Base-by-base conservation (phyloP, 2,797 vertebrate species). In the Oreortyx pictus region DNA sequence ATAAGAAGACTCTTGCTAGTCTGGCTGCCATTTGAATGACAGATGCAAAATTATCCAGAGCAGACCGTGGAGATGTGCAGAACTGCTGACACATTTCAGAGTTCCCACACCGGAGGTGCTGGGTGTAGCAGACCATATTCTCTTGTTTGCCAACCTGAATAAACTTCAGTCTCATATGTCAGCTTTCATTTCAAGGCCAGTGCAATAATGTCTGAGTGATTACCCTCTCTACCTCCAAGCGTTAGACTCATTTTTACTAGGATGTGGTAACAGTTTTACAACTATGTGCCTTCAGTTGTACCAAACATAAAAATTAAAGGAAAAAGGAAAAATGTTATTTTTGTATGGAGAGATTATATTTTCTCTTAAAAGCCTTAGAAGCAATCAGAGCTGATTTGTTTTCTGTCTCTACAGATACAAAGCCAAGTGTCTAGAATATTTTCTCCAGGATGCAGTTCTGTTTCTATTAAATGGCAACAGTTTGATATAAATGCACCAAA, bases 381-480 rank as follows among this genome's bases (percentile, higher is more conserved):
- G 41, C 19, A 14, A 67, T 56, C 29, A 71, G 37, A 71, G 46
- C 7, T 72, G 24, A 72, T 73, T 66, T 29, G 23, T 41, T 90
- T 90, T 88, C 22, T 20, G 62, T 35, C 86, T 89, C 86, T 88
- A 56, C 79, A 99, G 99, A 97, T 98, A 95, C 80, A 94, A 3
- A 92, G 94, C 70, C 98, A 98, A 65, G 83, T 97, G 86, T 91
- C 88, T 82, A 97, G 98, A 22, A 96, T 98, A 86, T 35, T 56
- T 8, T 98, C 98, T 57, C 97, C 98, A 1, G 96, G 98, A 91
- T 99, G 98, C 97, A 98, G 95, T 44, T 98, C 98, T 2, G 97
- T 98, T 81, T 98, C 98, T 4, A 95, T 99, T 44, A 98, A 98
- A 96, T 99, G 99, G 99, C 98, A 98, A 81, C 98, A 97, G 92